These are phyloP conservation scores for Tragelaphus strepsiceros DNA, from an alignment of 2,113 vertebrate genomes.

Conservation along the genomic window DNA sequence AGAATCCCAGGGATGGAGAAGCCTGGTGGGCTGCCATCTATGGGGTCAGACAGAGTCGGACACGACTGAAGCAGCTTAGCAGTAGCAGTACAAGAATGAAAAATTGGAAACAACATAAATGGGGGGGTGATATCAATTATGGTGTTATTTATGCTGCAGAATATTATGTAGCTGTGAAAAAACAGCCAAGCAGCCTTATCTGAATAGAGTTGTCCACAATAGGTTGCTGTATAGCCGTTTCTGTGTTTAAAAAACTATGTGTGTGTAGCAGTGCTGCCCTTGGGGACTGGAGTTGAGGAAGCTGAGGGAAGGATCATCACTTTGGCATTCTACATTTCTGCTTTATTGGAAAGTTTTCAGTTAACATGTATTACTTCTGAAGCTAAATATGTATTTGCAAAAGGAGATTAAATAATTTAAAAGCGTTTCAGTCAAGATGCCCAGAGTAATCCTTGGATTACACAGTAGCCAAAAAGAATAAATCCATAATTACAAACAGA, in stretches of 20 bases:
- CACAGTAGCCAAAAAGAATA: not conserved
- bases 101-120: not conserved
- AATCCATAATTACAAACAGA: constrained; percentile 1
- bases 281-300: not conserved
- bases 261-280: not conserved
- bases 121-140: not conserved
- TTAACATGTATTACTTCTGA: not conserved
- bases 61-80: no score
- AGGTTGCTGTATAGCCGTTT: not conserved
- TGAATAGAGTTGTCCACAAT: not conserved
- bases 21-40: no score
- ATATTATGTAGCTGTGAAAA: not conserved
- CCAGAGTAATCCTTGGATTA: constrained; percentile 29
- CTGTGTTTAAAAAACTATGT: not conserved
- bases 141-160: not conserved
- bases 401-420: constrained; percentile 44
- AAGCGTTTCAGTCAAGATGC: constrained; percentile 3
- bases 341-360: not conserved
- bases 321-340: not conserved
- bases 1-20: no score
- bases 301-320: not conserved
- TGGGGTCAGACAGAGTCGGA: no score
- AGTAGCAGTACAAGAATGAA: not conserved
- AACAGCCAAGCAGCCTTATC: not conserved
- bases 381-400: constrained; percentile 34